Evolutionary conservation across 2,113 vertebrate genomes (phyloP).

Genomic region (Nesogale talazaci): DNA sequence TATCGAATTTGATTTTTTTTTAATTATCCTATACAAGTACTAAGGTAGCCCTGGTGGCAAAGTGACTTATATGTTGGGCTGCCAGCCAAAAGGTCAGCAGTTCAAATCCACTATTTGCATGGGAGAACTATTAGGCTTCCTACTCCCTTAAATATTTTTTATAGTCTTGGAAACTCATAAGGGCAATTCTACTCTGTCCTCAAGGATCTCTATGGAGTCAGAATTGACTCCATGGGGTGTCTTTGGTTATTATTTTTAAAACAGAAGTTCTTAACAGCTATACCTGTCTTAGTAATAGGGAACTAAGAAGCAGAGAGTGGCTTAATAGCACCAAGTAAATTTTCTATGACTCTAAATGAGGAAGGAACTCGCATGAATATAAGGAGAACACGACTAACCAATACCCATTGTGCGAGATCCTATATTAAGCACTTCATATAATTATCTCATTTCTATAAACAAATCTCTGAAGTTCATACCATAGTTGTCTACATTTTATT

Average conservation of each 20-base stretch:
- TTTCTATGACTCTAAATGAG: not conserved
- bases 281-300: not conserved
- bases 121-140: no score
- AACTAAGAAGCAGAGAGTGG: not conserved
- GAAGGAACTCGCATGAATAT: not conserved
- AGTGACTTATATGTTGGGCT: no score
- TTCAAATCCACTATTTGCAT: no score
- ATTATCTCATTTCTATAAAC: not conserved
- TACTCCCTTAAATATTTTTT: no score
- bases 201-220: no score
- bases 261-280: not conserved
- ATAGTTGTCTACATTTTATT: not conserved
- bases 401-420: not conserved
- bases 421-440: not conserved
- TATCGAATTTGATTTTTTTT: constrained; percentile 27
- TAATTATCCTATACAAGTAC: not conserved
- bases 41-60: not conserved
- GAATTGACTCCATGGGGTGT: no score
- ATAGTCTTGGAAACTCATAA: no score
- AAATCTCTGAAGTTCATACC: not conserved
- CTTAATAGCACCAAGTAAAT: not conserved
- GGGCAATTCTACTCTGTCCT: no score
- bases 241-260: no score
- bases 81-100: no score
- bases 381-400: not conserved